Conservation (phyloP, 2,888 invertebrate genomes). For the Notocelia uddmanniana region DNA sequence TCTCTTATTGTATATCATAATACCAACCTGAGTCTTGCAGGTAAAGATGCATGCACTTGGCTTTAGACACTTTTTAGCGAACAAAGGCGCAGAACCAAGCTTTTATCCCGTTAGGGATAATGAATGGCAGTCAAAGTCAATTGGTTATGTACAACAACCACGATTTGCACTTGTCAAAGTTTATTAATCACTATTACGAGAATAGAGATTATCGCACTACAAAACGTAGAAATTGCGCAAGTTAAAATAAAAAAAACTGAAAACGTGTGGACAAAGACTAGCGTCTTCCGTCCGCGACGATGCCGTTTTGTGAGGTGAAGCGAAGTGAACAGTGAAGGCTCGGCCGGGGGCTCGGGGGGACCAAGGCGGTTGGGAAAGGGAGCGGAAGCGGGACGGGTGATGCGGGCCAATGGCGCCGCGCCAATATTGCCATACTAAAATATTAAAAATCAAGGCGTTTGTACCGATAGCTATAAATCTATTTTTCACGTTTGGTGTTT, state of each 20-base stretch:
- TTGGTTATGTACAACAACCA: slow-evolving; percentile 60
- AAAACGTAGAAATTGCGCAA: slow-evolving; percentile 63
- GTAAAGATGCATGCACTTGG: slow-evolving; percentile 86
- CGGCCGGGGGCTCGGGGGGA: not conserved
- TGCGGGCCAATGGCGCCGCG: slow-evolving; percentile 26
- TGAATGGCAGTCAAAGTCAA: slow-evolving; percentile 72
- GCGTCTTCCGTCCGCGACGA: slow-evolving; percentile 75
- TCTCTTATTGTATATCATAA: slow-evolving; percentile 29
- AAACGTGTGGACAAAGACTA: slow-evolving; percentile 77
- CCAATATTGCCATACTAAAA: slow-evolving; percentile 26
- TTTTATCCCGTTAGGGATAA: slow-evolving; percentile 85
- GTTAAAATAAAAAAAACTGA: slow-evolving; percentile 77
- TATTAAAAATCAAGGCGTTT: slow-evolving; percentile 15
- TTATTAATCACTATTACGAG: slow-evolving; percentile 67
- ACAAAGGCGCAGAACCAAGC: slow-evolving; percentile 83
- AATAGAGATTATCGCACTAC: slow-evolving; percentile 67
- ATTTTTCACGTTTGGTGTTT: not conserved
- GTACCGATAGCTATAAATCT: not conserved
- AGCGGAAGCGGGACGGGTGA: slow-evolving; percentile 42
- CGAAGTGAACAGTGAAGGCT: not conserved
- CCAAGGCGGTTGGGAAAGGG: slow-evolving; percentile 32
- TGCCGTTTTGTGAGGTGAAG: slow-evolving; percentile 45
- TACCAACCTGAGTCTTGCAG: slow-evolving; percentile 84
- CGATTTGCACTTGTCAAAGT: slow-evolving; percentile 64
- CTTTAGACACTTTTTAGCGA: slow-evolving; percentile 81